Percentiles rank a stretch among this genome's conserved stretches.
Conservation (phyloP, 2,797 vertebrate species). For the Xenopus petersii region DNA sequence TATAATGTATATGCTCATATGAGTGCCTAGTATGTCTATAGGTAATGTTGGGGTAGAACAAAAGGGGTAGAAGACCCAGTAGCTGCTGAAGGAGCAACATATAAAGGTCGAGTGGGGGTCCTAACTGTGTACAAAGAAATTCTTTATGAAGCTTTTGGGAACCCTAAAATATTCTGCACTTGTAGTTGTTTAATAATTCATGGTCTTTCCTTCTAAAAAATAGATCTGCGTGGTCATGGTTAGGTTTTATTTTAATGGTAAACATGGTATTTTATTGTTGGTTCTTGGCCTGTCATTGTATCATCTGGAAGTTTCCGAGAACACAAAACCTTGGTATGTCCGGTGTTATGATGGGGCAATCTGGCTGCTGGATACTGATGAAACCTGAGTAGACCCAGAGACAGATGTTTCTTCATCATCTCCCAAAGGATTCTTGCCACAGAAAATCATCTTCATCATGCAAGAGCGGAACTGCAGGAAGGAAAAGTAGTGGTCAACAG, state of each 20-base stretch:
- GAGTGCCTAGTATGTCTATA: too few species aligned
- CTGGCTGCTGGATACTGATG: slow-evolving; percentile 62
- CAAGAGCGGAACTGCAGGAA: slow-evolving; percentile 67
- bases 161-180: too few species aligned
- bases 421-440: slow-evolving; percentile 61
- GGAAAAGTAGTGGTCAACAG: neutral
- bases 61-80: too few species aligned
- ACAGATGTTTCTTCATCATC: slow-evolving; percentile 62
- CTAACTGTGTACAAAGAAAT: too few species aligned
- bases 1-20: too few species aligned
- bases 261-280: slow-evolving; percentile 1
- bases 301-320: slow-evolving; percentile 24
- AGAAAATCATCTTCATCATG: slow-evolving; percentile 66
- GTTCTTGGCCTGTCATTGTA: neutral
- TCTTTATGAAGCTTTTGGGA: too few species aligned
- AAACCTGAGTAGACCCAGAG: slow-evolving; percentile 71
- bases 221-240: neutral
- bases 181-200: neutral
- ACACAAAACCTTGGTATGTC: slow-evolving; percentile 20
- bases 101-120: too few species aligned
- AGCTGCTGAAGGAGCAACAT: too few species aligned
- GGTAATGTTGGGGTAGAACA: too few species aligned
- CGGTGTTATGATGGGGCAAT: slow-evolving; percentile 53
- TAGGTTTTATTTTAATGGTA: slow-evolving; percentile 9
- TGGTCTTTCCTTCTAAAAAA: slow-evolving; percentile 7